Conservation (phyloP, 92 coral and sea anemone genomes). For the Blastomussa wellsi region DNA sequence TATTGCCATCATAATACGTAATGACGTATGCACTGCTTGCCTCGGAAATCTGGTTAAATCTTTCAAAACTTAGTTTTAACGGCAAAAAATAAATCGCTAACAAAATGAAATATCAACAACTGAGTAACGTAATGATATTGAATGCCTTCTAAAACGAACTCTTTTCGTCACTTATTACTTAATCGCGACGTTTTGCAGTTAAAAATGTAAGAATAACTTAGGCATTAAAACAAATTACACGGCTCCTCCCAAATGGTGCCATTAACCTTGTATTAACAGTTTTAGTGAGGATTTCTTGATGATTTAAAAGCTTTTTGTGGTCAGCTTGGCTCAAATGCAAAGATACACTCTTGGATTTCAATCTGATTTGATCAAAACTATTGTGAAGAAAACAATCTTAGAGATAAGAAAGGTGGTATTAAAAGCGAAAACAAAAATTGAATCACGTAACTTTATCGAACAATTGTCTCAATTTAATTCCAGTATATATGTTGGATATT, state of each 20-base stretch:
- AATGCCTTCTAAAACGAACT: neutral
- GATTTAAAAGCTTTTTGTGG: slow-evolving; percentile 38
- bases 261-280: slow-evolving; percentile 2
- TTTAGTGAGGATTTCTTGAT: neutral
- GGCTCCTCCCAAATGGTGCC: slow-evolving; percentile 4
- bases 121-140: neutral
- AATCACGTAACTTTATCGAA: slow-evolving; percentile 19
- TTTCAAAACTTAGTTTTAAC: neutral
- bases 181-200: slow-evolving; percentile 3
- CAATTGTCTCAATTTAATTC: neutral
- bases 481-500: neutral
- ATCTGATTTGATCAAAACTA: slow-evolving; percentile 3
- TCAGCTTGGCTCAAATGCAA: neutral
- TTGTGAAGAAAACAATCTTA: neutral
- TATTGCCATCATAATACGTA: neutral
- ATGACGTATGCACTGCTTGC: neutral
- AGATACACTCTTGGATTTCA: slow-evolving; percentile 6
- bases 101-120: neutral
- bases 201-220: neutral
- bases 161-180: neutral
- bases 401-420: slow-evolving; percentile 9
- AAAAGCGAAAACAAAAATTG: neutral
- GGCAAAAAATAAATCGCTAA: neutral
- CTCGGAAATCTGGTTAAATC: neutral
- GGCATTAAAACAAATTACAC: neutral